Evolutionary conservation across 1,140 invertebrate species (phyloP).

Genomic region (Riptortus pedestris): DNA sequence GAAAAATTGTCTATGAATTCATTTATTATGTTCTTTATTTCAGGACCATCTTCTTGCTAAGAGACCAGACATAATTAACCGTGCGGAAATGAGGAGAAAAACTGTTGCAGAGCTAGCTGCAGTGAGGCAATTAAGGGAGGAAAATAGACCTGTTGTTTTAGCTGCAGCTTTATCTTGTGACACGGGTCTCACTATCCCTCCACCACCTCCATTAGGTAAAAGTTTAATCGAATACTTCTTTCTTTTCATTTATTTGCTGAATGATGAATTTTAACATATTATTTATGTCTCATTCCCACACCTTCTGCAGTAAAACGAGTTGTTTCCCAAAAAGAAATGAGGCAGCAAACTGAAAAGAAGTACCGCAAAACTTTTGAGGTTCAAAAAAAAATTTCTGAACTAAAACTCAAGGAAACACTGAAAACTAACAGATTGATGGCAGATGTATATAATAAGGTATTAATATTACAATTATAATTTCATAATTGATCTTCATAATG

Average conservation of each 20-base stretch:
- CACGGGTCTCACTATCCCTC: not conserved
- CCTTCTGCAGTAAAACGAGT: conserved; percentile 36
- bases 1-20: too few relatives aligned
- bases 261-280: too few relatives aligned
- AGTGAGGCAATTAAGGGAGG: conserved; percentile 29
- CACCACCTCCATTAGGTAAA: conserved; percentile 22
- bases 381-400: conserved; percentile 38
- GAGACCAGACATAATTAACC: conserved; percentile 31
- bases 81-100: conserved; percentile 31
- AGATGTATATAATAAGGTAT: conserved; percentile 42
- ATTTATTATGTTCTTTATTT: too few relatives aligned
- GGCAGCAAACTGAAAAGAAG: conserved; percentile 39
- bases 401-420: conserved; percentile 41
- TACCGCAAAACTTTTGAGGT: conserved; percentile 42
- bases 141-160: conserved; percentile 26
- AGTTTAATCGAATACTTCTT: not conserved
- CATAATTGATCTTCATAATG: too few relatives aligned
- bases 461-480: conserved; percentile 5
- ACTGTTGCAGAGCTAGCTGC: conserved; percentile 31
- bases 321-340: conserved; percentile 40
- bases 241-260: not conserved
- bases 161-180: conserved; percentile 4
- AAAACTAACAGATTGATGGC: conserved; percentile 45
- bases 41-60: conserved; percentile 32
- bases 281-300: too few relatives aligned